phyloP scores from a whole-genome alignment of 1,140 invertebrate species.

The Mylabris phalerata region DNA sequence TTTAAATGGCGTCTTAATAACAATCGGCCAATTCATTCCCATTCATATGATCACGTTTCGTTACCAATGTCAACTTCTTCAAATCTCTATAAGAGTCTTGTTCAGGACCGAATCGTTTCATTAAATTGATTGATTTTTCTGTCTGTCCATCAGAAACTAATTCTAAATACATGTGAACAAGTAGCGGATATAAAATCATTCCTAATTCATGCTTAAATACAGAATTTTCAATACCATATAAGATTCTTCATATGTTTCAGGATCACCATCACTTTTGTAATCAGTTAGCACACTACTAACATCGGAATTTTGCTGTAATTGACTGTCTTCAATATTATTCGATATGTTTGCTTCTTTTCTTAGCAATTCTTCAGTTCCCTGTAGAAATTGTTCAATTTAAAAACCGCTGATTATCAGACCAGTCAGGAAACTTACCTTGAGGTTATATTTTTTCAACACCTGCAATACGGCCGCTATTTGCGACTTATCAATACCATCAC shows the following conservation, averaged over 20 bases:
- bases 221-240: constrained; percentile 85
- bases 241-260: constrained; percentile 79
- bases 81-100: constrained; percentile 25
- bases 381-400: constrained; percentile 9
- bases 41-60: too few species aligned
- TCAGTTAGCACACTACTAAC: constrained; percentile 76
- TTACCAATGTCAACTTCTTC: too few species aligned
- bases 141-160: constrained; percentile 87
- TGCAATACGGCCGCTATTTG: too few species aligned
- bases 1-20: too few species aligned
- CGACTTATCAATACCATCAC: too few species aligned
- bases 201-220: constrained; percentile 93
- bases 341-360: constrained; percentile 76
- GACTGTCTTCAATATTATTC: constrained; percentile 49
- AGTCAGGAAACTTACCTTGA: constrained; percentile 58
- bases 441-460: constrained; percentile 66
- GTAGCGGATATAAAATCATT: constrained; percentile 86
- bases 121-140: constrained; percentile 68
- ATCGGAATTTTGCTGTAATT: constrained; percentile 60
- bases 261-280: constrained; percentile 88
- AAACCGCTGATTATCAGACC: constrained; percentile 13
- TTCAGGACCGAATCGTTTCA: constrained; percentile 73
- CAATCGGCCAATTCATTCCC: too few species aligned
- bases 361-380: constrained; percentile 84
- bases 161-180: constrained; percentile 95